These are phyloP conservation scores for Myathropa florea DNA, from an alignment of 2,888 invertebrate genomes.

Conservation along the genomic window DNA sequence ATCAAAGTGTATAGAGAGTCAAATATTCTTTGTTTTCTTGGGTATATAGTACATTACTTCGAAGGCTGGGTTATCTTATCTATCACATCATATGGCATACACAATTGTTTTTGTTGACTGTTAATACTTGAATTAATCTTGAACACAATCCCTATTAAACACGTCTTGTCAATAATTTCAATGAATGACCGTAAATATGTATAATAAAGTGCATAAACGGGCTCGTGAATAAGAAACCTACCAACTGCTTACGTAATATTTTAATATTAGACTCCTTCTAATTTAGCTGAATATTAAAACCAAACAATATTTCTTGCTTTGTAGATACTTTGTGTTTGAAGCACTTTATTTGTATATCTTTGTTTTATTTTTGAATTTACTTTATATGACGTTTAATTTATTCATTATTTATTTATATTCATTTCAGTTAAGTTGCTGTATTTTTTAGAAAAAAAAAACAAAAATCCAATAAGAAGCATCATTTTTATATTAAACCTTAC, in stretches of 20 bases:
- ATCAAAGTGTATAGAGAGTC: too few species aligned
- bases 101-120: neutral
- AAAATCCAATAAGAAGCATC: neutral
- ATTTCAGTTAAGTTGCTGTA: slow-evolving; percentile 61
- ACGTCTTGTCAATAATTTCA: neutral
- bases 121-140: neutral
- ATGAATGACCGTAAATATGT: too few species aligned
- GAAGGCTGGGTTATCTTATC: too few species aligned
- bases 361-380: neutral
- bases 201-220: neutral
- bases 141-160: neutral
- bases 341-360: neutral
- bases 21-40: too few species aligned
- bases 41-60: too few species aligned
- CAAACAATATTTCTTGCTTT: neutral
- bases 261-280: neutral
- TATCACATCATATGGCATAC: neutral
- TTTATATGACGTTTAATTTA: slow-evolving; percentile 1
- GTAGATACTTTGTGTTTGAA: neutral
- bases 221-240: neutral
- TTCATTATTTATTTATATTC: slow-evolving; percentile 34
- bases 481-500: slow-evolving; percentile 21
- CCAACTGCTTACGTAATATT: neutral
- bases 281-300: neutral
- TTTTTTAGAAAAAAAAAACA: slow-evolving; percentile 35